Evolutionary conservation across 2,888 invertebrate species (phyloP).

Genomic region (Diabrotica balteata): DNA sequence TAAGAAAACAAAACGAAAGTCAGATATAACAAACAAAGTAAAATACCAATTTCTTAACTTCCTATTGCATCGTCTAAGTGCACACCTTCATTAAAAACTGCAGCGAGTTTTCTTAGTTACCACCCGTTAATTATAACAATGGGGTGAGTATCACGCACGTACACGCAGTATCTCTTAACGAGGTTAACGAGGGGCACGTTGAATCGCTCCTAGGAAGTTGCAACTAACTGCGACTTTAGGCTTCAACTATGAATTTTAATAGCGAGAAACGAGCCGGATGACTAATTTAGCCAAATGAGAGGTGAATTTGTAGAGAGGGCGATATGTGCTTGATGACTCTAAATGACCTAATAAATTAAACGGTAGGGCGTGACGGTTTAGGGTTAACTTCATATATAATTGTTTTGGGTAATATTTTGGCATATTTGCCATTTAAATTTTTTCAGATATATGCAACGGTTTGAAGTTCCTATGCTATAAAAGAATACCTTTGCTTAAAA

Average conservation of each 20-base stretch:
- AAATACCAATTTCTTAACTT: neutral
- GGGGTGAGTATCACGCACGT: constrained; percentile 22
- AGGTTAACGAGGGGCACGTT: constrained; percentile 26
- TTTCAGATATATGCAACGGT: no score
- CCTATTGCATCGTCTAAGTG: neutral
- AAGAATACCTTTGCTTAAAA: no score
- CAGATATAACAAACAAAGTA: neutral
- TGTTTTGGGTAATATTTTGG: no score
- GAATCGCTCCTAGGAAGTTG: constrained; percentile 13
- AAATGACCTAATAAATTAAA: neutral
- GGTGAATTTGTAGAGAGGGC: neutral
- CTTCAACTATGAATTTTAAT: constrained; percentile 21
- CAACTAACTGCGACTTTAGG: constrained; percentile 23
- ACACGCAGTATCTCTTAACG: constrained; percentile 21
- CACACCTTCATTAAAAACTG: neutral
- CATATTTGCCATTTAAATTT: no score
- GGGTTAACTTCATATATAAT: no score
- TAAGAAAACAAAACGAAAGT: no score
- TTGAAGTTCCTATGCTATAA: no score
- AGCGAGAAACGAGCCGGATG: constrained; percentile 12
- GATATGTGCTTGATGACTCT: constrained; percentile 6
- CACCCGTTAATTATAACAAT: constrained; percentile 16
- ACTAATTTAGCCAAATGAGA: constrained; percentile 15
- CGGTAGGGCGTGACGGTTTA: no score
- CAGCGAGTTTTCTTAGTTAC: constrained; percentile 13